phyloP scores from a whole-genome alignment of 64 coral and sea anemone species.

The Actinia equina region DNA sequence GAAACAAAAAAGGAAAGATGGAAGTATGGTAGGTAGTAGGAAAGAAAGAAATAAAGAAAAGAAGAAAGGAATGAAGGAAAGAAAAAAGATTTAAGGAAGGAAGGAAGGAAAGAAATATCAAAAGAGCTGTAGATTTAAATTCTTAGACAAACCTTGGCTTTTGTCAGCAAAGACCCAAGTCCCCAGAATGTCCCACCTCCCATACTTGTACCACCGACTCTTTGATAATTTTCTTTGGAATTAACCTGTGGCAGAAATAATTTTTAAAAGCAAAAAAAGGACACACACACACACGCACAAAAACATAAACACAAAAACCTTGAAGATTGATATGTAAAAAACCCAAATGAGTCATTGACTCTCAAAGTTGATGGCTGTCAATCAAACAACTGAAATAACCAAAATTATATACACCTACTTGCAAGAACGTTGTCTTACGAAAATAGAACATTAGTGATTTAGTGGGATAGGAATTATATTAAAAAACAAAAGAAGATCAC shows the following conservation, averaged over 20 bases:
- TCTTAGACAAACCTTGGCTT: constrained; percentile 58
- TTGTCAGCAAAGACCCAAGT: constrained; percentile 85
- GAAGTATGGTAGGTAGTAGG: too few relatives aligned
- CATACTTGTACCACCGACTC: constrained; percentile 95
- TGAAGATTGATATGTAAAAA: neutral
- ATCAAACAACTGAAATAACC: too few relatives aligned
- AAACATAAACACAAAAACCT: too few relatives aligned
- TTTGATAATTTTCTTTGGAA: constrained; percentile 73
- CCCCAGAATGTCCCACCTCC: constrained; percentile 98
- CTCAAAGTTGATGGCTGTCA: too few relatives aligned
- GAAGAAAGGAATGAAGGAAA: neutral
- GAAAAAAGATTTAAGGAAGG: neutral
- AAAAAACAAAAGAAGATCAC: too few relatives aligned
- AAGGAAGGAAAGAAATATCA: neutral
- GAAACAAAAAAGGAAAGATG: too few relatives aligned
- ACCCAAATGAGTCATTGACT: too few relatives aligned
- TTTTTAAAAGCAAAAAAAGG: neutral
- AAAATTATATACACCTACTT: too few relatives aligned
- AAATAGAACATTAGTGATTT: too few relatives aligned
- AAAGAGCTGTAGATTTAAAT: neutral
- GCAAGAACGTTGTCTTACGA: too few relatives aligned
- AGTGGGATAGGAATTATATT: too few relatives aligned
- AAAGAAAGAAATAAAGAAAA: neutral
- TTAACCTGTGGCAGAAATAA: constrained; percentile 41
- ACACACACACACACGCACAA: too few relatives aligned